Evolutionary conservation across 2,797 vertebrate genomes (phyloP).

Genomic region (Micrastur ruficollis): DNA sequence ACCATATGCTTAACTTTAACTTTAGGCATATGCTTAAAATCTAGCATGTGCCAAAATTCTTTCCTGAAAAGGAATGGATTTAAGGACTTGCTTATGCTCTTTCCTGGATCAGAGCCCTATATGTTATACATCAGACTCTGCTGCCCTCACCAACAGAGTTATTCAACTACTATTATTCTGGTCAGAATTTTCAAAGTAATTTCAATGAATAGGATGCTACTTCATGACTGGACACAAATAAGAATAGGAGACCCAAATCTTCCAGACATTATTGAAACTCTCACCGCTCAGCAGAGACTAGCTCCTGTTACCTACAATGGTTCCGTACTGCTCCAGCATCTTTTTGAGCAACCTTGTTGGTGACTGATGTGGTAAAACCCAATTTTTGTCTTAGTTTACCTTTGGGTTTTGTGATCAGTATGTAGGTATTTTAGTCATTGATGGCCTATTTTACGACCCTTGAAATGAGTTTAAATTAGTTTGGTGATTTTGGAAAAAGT

Average conservation of each 20-base stretch:
- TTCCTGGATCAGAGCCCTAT: background rate
- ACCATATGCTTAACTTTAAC: constrained; percentile 56
- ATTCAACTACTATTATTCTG: background rate
- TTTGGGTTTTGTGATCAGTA: background rate
- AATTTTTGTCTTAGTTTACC: background rate
- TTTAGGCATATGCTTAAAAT: constrained; percentile 52
- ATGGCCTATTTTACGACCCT: background rate
- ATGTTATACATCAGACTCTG: background rate
- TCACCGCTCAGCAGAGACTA: background rate
- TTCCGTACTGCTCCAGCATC: background rate
- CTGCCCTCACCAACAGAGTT: background rate
- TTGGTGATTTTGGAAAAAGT: background rate
- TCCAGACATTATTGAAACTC: background rate
- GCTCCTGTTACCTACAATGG: background rate
- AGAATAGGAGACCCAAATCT: background rate
- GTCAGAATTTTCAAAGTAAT: background rate
- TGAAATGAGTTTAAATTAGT: background rate
- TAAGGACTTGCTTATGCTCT: constrained; percentile 26
- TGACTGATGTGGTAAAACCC: background rate
- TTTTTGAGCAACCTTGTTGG: background rate
- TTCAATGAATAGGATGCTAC: background rate
- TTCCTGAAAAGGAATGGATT: constrained; percentile 16
- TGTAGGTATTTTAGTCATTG: background rate
- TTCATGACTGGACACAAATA: background rate
- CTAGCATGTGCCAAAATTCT: background rate